Conservation (phyloP, 2,797 vertebrate species). For the Monodelphis domestica region DNA sequence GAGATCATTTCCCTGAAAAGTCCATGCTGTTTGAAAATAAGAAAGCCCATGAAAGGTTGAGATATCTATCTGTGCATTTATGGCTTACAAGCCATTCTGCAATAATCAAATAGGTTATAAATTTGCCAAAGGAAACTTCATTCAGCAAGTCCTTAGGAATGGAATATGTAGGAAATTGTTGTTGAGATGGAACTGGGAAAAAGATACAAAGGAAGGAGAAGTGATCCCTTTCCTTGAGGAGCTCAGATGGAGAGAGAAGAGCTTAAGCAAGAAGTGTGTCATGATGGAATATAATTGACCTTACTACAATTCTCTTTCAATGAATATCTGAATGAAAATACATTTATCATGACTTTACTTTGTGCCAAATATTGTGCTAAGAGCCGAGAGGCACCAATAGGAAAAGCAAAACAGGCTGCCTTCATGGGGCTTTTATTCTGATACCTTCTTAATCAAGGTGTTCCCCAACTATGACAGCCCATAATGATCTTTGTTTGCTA, state of each 20-base stretch:
- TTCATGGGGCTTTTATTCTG: background rate
- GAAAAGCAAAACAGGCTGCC: background rate
- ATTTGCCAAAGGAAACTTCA: slow-evolving; percentile 16
- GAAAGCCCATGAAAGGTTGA: slow-evolving; percentile 26
- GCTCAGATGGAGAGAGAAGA: slow-evolving; percentile 8
- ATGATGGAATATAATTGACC: background rate
- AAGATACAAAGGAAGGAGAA: background rate
- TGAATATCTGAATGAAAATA: background rate
- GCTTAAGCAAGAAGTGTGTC: slow-evolving; percentile 9
- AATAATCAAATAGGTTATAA: background rate
- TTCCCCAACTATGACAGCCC: background rate
- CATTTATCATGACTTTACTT: background rate
- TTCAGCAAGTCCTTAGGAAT: background rate
- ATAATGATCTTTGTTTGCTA: background rate
- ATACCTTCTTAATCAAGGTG: background rate
- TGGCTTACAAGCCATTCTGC: slow-evolving; percentile 1
- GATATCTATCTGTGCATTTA: background rate
- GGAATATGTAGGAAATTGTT: background rate
- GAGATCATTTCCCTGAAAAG: slow-evolving; percentile 19
- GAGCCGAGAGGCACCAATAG: background rate
- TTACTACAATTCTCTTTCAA: background rate
- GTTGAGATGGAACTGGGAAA: slow-evolving; percentile 10
- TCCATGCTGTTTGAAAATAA: slow-evolving; percentile 20
- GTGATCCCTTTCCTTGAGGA: background rate
- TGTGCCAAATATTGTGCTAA: background rate